phyloP scores from a whole-genome alignment of 1,140 invertebrate species.

The Bombus superbus region DNA sequence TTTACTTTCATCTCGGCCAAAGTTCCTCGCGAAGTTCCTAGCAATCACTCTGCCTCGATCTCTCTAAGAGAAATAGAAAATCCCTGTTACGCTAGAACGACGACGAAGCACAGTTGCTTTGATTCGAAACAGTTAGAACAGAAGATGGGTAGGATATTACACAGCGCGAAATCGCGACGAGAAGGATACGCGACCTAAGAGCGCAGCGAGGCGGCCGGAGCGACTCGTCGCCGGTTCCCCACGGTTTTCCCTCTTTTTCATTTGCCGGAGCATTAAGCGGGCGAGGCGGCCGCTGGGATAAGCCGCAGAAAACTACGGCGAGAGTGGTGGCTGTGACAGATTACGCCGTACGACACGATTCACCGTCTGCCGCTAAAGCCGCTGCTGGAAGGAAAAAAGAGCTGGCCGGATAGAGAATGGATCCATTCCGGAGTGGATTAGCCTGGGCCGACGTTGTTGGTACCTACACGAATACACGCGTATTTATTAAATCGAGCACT shows the following conservation, averaged over 20 bases:
- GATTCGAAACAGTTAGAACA: background rate
- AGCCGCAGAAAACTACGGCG: slow-evolving; percentile 77
- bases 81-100: no score
- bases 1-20: background rate
- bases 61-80: background rate
- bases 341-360: slow-evolving; percentile 73
- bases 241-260: slow-evolving; percentile 54
- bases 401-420: slow-evolving; percentile 50
- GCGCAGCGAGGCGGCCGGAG: background rate
- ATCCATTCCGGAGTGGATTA: slow-evolving; percentile 67
- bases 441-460: slow-evolving; percentile 50
- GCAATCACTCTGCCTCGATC: no score
- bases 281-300: slow-evolving; percentile 77
- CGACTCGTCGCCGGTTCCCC: background rate
- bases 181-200: slow-evolving; percentile 38
- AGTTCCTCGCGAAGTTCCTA: no score
- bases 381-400: slow-evolving; percentile 53
- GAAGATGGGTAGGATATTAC: slow-evolving; percentile 29
- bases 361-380: slow-evolving; percentile 65
- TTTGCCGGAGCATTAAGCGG: slow-evolving; percentile 76
- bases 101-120: background rate
- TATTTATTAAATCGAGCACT: slow-evolving; percentile 63
- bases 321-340: slow-evolving; percentile 80
- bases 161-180: slow-evolving; percentile 40
- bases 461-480: slow-evolving; percentile 67